Percentiles rank a stretch among this genome's conserved stretches.
Conservation (phyloP, 2,888 invertebrate genomes). For the Stenotaenia linearis region DNA sequence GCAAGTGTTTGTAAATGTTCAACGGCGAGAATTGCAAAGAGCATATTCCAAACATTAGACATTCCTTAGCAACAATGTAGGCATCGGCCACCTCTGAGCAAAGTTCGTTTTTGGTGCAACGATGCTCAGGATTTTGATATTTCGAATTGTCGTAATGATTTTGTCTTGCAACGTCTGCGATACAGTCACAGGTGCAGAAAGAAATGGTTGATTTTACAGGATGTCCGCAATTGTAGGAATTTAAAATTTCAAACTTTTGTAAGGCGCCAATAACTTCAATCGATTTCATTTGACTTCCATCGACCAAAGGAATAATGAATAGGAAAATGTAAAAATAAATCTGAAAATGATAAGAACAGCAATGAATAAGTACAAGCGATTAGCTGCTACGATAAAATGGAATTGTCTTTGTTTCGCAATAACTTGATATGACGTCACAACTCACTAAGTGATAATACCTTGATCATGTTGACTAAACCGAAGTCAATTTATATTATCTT, state of each 20-base stretch:
- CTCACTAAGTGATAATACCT: too few species aligned
- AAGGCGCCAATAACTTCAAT: not conserved
- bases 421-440: too few species aligned
- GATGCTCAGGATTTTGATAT: not conserved
- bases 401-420: too few species aligned
- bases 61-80: not conserved
- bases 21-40: not conserved
- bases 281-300: not conserved
- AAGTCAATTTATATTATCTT: too few species aligned
- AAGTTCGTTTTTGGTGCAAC: too few species aligned
- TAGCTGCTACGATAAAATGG: too few species aligned
- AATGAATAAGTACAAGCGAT: too few species aligned
- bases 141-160: not conserved
- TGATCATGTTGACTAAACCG: too few species aligned
- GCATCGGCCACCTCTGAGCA: too few species aligned
- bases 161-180: not conserved
- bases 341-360: too few species aligned
- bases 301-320: not conserved
- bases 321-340: too few species aligned
- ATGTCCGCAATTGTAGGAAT: not conserved
- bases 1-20: not conserved
- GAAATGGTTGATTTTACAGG: not conserved
- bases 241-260: not conserved
- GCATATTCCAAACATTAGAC: not conserved
- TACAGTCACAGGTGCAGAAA: not conserved